Evolutionary conservation across 2,888 invertebrate species (phyloP).

Genomic region (Lottia gigantea): DNA sequence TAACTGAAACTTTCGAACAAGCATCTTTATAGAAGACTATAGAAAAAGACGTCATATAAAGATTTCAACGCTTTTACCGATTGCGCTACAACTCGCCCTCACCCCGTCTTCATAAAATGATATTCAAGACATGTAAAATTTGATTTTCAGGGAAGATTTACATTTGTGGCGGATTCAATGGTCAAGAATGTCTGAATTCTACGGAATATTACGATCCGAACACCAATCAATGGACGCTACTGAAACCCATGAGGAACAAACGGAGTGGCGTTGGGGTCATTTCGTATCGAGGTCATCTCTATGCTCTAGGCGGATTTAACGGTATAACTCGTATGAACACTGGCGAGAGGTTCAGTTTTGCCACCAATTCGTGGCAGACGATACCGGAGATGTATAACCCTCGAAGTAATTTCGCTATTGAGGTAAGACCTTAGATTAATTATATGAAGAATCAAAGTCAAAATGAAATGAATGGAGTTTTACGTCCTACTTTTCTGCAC

Average conservation of each 20-base stretch:
- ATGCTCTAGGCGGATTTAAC: conserved; percentile 84
- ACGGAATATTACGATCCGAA: conserved; percentile 64
- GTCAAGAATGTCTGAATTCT: conserved; percentile 66
- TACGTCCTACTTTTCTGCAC: no score
- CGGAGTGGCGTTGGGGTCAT: conserved; percentile 93
- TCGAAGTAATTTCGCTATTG: conserved; percentile 67
- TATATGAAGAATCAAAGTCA: no score
- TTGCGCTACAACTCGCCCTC: no score
- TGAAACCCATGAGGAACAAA: conserved; percentile 80
- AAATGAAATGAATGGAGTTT: no score
- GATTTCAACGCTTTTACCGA: no score
- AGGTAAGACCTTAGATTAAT: conserved; percentile 44
- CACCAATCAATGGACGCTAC: conserved; percentile 66
- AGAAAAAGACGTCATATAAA: no score
- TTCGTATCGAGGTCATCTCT: conserved; percentile 82
- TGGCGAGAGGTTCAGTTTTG: conserved; percentile 75
- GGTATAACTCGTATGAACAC: conserved; percentile 90
- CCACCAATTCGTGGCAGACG: conserved; percentile 75
- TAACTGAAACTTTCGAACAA: no score
- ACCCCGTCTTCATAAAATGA: no score
- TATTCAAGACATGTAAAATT: no score
- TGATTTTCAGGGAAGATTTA: conserved; percentile 59
- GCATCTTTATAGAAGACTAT: no score
- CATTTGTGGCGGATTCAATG: conserved; percentile 69
- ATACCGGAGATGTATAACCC: conserved; percentile 68